phyloP scores from a whole-genome alignment of 2,888 invertebrate species.

The Xylocampa areola region DNA sequence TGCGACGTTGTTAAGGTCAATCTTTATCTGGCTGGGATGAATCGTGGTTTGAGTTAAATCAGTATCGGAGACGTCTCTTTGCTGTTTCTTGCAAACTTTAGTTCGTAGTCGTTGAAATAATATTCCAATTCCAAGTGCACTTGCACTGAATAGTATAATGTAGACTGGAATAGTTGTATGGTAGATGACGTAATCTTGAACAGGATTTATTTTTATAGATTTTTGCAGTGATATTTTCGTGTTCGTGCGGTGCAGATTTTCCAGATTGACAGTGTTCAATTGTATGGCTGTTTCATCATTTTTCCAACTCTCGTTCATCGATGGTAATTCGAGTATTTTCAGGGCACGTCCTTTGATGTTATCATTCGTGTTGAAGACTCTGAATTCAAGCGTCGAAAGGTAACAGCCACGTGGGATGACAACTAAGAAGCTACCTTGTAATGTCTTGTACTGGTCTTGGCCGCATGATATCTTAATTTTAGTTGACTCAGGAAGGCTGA shows the following conservation, averaged over 20 bases:
- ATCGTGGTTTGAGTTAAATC: neutral
- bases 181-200: constrained; percentile 13
- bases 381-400: constrained; percentile 2
- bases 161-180: constrained; percentile 39
- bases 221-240: constrained; percentile 14
- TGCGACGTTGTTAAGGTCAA: constrained; percentile 3
- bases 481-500: constrained; percentile 8
- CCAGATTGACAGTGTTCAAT: constrained; percentile 20
- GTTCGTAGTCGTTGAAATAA: neutral
- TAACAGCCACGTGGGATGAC: constrained; percentile 4
- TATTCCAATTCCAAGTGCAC: constrained; percentile 2
- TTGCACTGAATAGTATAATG: constrained; percentile 14
- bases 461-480: constrained; percentile 8
- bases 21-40: neutral
- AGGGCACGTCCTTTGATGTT: constrained; percentile 1
- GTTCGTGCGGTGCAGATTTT: constrained; percentile 16
- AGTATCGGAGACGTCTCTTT: neutral
- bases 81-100: neutral
- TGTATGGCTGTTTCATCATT: neutral
- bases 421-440: constrained; percentile 9
- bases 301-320: neutral
- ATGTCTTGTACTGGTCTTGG: too few relatives aligned
- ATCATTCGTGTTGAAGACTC: constrained; percentile 5
- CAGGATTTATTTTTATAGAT: neutral
- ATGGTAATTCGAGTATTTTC: constrained; percentile 11